Conservation (phyloP, 2,888 invertebrate genomes). For the Pseudanteris insignis region DNA sequence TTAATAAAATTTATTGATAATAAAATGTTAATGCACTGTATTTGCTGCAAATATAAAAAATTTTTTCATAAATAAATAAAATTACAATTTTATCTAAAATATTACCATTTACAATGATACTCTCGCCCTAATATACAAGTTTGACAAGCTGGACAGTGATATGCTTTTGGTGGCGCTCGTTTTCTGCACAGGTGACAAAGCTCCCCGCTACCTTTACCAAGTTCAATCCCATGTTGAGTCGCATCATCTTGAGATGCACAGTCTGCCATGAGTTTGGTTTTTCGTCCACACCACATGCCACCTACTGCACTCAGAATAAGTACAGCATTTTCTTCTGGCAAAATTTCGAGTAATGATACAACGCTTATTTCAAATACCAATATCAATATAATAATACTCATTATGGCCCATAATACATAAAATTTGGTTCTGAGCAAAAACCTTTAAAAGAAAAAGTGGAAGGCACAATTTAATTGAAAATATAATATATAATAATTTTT, state of each 20-base stretch:
- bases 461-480: no score
- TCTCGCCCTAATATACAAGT: constrained; percentile 81
- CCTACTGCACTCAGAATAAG: constrained; percentile 69
- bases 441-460: constrained; percentile 19
- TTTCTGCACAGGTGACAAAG: constrained; percentile 73
- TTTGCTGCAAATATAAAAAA: no score
- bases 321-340: constrained; percentile 73
- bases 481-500: no score
- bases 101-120: constrained; percentile 82
- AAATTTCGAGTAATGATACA: constrained; percentile 77
- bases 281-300: constrained; percentile 67
- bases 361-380: constrained; percentile 77
- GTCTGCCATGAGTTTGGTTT: constrained; percentile 58
- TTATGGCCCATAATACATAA: constrained; percentile 79
- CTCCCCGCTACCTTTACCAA: constrained; percentile 60
- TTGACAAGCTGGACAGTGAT: constrained; percentile 86
- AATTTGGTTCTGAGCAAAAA: constrained; percentile 73
- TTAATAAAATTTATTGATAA: no score
- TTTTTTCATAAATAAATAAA: no score
- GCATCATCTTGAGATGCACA: constrained; percentile 51
- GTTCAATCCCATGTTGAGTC: constrained; percentile 53
- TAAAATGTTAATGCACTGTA: no score
- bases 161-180: constrained; percentile 74
- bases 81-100: no score
- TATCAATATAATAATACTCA: constrained; percentile 74